Evolutionary conservation across 2,888 invertebrate species (phyloP).

Genomic region (Slavum lentiscoides): DNA sequence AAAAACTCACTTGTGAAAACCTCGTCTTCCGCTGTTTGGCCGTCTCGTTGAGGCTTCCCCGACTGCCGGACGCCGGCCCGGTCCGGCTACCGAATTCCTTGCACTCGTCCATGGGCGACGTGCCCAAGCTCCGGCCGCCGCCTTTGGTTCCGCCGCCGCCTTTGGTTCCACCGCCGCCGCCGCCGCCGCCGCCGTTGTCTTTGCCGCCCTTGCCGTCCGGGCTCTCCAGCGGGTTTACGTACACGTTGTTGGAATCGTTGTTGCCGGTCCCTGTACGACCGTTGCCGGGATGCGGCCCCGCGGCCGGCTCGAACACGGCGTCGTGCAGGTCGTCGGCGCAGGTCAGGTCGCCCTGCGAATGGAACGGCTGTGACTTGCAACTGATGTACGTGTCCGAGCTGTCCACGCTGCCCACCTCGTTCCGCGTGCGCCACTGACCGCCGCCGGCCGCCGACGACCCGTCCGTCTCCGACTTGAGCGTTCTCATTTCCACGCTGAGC

Average conservation of each 20-base stretch:
- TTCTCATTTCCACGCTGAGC: conserved; percentile 79
- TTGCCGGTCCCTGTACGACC: conserved; percentile 57
- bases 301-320: conserved; percentile 58
- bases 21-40: conserved; percentile 80
- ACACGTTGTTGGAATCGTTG: conserved; percentile 83
- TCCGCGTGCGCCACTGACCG: conserved; percentile 51
- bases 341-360: conserved; percentile 76
- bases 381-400: conserved; percentile 95
- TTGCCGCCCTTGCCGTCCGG: conserved; percentile 60
- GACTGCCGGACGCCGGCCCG: conserved; percentile 60
- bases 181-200: conserved; percentile 61
- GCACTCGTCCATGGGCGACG: conserved; percentile 65
- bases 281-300: conserved; percentile 46
- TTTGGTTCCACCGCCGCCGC: no score
- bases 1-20: conserved; percentile 74
- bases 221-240: conserved; percentile 78
- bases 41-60: conserved; percentile 69
- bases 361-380: conserved; percentile 93
- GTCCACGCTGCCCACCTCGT: conserved; percentile 65
- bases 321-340: conserved; percentile 63
- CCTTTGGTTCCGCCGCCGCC: conserved; percentile 61
- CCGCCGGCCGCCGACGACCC: conserved; percentile 36
- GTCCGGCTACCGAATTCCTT: conserved; percentile 61
- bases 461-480: conserved; percentile 59
- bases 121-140: conserved; percentile 72